phyloP scores from a whole-genome alignment of 2,113 vertebrate genomes.

The Prunella himalayana region DNA sequence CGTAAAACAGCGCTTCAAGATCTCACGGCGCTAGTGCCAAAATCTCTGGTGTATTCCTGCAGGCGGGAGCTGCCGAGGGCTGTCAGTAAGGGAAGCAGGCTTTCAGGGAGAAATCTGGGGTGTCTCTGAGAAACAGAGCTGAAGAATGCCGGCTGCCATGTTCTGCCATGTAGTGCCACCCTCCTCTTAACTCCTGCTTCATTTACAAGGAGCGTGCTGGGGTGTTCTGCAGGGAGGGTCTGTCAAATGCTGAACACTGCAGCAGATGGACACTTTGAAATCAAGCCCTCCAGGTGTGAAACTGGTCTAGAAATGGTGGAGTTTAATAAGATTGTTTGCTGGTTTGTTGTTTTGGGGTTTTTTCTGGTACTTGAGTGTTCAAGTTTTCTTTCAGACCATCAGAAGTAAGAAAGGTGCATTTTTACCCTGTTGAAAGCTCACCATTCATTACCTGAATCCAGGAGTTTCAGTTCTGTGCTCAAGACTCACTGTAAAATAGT shows the following conservation, averaged over 20 bases:
- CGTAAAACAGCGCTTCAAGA: neutral
- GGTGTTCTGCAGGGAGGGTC: neutral
- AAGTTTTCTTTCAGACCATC: neutral
- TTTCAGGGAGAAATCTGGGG: neutral
- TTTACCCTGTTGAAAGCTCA: neutral
- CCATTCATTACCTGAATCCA: neutral
- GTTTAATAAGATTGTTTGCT: neutral
- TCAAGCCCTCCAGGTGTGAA: neutral
- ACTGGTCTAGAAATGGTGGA: neutral
- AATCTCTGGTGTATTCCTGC: neutral
- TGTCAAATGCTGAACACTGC: neutral
- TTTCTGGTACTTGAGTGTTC: neutral
- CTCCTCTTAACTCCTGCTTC: neutral
- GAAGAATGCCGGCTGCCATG: neutral
- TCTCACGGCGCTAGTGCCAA: neutral
- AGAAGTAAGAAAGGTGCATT: neutral
- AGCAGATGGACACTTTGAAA: neutral
- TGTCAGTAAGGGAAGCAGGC: neutral
- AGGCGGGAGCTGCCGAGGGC: neutral
- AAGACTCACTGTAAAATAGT: neutral
- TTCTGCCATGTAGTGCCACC: neutral
- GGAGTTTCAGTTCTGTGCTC: neutral
- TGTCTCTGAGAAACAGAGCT: neutral
- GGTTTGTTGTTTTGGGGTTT: neutral
- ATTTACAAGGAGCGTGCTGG: rapidly evolving